These are phyloP conservation scores for Ectropis grisescens DNA, from an alignment of 1,140 invertebrate genomes.

Conservation along the genomic window DNA sequence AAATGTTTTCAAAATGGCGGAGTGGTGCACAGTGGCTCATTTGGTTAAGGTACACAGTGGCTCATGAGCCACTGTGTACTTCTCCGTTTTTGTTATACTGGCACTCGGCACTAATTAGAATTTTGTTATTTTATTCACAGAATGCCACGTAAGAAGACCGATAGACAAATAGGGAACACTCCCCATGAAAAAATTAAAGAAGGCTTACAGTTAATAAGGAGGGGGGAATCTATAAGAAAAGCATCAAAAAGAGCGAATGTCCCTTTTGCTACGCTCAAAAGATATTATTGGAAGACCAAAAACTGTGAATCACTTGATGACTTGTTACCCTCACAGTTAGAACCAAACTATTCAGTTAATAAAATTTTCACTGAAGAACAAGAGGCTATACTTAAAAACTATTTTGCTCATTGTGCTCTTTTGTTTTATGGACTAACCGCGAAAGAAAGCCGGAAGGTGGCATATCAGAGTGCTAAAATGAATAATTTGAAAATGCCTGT, in stretches of 20 bases:
- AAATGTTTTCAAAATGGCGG: too few species aligned
- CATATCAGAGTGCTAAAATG: conserved; percentile 25
- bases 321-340: conserved; percentile 9
- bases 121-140: conserved; percentile 6
- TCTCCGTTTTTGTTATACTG: too few species aligned
- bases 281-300: conserved; percentile 11
- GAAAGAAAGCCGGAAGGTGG: conserved; percentile 24
- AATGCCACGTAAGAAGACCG: conserved; percentile 1
- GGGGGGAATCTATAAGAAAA: conserved; percentile 11
- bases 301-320: conserved; percentile 12
- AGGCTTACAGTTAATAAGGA: conserved; percentile 8
- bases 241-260: conserved; percentile 10
- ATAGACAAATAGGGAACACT: conserved; percentile 10
- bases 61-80: too few species aligned
- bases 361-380: conserved; percentile 10
- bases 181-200: conserved; percentile 9
- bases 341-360: conserved; percentile 15
- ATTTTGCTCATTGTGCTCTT: conserved; percentile 21
- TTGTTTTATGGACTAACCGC: conserved; percentile 34
- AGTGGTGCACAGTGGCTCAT: too few species aligned
- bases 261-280: conserved; percentile 11
- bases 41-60: too few species aligned
- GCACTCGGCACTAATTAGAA: too few species aligned
- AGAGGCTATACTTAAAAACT: conserved; percentile 16
- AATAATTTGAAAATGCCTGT: conserved; percentile 25